Conservation (phyloP, 2,113 vertebrate genomes). For the Ceyx margarethae region DNA sequence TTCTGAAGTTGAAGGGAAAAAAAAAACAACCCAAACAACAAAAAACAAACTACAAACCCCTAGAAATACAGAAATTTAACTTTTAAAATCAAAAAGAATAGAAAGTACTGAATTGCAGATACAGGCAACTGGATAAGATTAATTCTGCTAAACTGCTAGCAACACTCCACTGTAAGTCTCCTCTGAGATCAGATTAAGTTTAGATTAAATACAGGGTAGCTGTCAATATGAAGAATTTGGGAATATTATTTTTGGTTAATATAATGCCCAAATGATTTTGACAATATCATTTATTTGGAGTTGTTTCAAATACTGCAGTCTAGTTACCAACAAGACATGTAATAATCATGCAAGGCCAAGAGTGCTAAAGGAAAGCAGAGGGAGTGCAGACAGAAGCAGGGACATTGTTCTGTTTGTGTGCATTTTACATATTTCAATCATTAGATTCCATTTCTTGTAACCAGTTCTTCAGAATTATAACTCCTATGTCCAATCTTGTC, state of each 20-base stretch:
- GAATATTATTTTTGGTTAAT: not conserved
- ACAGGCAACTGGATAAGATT: not conserved
- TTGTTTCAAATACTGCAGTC: not conserved
- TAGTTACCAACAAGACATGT: not conserved
- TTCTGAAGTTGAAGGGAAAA: not conserved
- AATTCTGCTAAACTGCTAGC: not conserved
- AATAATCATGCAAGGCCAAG: not conserved
- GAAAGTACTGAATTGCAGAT: not conserved
- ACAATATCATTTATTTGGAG: not conserved
- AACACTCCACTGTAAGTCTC: not conserved
- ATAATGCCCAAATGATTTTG: not conserved
- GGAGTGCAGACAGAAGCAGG: not conserved
- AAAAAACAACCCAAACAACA: not conserved
- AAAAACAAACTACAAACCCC: fast-evolving
- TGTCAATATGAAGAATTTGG: not conserved
- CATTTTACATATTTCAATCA: not conserved
- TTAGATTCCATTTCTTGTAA: not conserved
- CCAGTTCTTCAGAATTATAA: not conserved
- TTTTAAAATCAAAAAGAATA: not conserved
- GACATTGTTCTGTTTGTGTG: not conserved
- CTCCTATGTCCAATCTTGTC: not conserved
- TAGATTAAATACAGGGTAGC: not conserved
- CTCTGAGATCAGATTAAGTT: not conserved
- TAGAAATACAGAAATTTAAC: not conserved
- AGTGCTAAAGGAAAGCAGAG: not conserved